Evolutionary conservation across 2,888 invertebrate species (phyloP).

Genomic region (Lycophotia porphyrea): DNA sequence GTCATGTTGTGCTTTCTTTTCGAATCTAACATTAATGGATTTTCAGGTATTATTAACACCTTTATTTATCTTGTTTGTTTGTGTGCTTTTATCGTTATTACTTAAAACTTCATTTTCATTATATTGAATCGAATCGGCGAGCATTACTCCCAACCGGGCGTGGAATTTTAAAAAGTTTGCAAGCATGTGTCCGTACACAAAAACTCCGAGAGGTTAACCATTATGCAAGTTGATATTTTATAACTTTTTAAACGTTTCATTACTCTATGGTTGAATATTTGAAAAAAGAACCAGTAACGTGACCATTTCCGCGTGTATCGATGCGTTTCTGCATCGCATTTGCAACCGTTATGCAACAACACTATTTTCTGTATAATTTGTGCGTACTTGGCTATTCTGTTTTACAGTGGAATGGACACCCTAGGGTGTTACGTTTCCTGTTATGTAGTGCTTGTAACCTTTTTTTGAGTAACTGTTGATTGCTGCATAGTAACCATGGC

Average conservation of each 20-base stretch:
- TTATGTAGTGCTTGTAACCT: constrained; percentile 39
- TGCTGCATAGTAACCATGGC: constrained; percentile 17
- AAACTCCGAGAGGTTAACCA: background rate
- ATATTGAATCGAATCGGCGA: background rate
- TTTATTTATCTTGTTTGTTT: background rate
- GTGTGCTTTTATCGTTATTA: background rate
- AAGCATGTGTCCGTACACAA: background rate
- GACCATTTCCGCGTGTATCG: constrained; percentile 59
- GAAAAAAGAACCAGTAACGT: constrained; percentile 21
- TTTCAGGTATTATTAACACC: background rate
- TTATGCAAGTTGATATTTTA: background rate
- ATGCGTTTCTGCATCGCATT: constrained; percentile 58
- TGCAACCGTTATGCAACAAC: constrained; percentile 62
- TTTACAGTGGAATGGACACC: constrained; percentile 64
- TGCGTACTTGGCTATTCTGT: constrained; percentile 52
- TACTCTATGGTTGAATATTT: background rate
- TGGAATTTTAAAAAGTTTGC: background rate
- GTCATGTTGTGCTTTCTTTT: constrained; percentile 6
- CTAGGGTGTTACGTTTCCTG: constrained; percentile 60
- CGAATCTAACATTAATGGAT: background rate
- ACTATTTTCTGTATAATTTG: constrained; percentile 60
- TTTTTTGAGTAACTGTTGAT: constrained; percentile 52
- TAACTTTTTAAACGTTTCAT: constrained; percentile 3
- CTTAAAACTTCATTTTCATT: background rate
- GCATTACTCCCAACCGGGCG: background rate